phyloP scores from a whole-genome alignment of 2,113 vertebrate species.

The Saimiri boliviensis region DNA sequence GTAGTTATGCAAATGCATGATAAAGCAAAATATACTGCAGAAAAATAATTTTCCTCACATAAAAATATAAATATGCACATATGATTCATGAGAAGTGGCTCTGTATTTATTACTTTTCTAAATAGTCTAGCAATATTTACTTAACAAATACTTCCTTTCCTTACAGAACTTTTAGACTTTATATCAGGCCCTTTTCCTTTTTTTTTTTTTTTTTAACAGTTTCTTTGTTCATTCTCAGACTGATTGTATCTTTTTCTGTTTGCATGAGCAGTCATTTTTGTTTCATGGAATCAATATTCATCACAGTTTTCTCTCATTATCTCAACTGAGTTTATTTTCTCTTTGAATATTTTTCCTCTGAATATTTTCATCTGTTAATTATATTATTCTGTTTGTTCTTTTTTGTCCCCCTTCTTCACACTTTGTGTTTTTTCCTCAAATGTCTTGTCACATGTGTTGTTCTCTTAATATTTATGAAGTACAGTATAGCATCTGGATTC shows the following conservation, averaged over 20 bases:
- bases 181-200: neutral
- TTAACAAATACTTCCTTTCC: neutral
- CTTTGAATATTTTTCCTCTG: neutral
- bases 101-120: constrained; percentile 9
- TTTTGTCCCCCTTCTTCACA: neutral
- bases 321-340: neutral
- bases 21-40: neutral
- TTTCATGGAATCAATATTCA: neutral
- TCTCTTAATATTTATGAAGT: constrained; percentile 15
- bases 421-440: neutral
- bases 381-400: constrained; percentile 5
- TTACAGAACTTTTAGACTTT: neutral
- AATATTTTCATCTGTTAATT: neutral
- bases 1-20: neutral
- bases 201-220: neutral
- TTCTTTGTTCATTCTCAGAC: neutral
- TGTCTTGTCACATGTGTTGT: neutral
- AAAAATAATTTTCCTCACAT: neutral
- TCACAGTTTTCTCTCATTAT: neutral
- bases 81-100: neutral
- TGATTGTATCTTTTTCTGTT: neutral
- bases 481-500: neutral
- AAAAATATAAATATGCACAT: neutral
- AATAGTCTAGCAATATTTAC: neutral
- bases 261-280: neutral